Evolutionary conservation across 2,113 vertebrate species (phyloP), one percentile per base, ranked within the genome.

Genomic region (Rhinogobius similis): DNA sequence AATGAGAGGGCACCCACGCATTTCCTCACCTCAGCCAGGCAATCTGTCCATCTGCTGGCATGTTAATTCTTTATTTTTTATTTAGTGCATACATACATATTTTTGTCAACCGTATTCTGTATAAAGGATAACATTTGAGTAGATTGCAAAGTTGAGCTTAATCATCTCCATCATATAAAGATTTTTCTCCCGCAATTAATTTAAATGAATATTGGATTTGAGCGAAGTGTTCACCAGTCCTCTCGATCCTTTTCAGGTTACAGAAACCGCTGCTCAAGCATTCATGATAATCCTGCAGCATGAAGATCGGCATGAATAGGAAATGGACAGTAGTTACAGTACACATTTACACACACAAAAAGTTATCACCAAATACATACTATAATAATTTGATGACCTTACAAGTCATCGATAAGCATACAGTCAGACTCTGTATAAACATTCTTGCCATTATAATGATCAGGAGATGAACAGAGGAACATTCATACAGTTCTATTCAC

Each of bases 21-120:
- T 7, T 10, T 76, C 67, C 53, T 43, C 62, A 77, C 74, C 71
- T 72, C 62, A 56, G 36, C 58, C 68, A 61, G 74, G 24, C 62
- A 7, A 58, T 48, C 38, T 74, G 59, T 68, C 82, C 81, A 87
- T 82, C 84, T 87, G 81, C 69, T 79, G 66, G 50, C 53, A 72
- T 61, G 32, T 12, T 58, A 9, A 7, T n/a, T 68, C 24, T 58
- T 29, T 18, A 10, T 13, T 55, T 55, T 26, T 14, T 14, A 55
- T 55, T 26, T 55, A 55, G 23, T 13, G 10, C 23, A 14, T 52
- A 26, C 46, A 48, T n/a, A n/a, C 20, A n/a, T 46, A 46, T 5
- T 20, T 46, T 5, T 18, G 43, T 44, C 16, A 5, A 14, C 6
- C 6, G 6, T n/a, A n/a, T n/a, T n/a, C 6, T 36, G 29, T 29